Conservation (phyloP, 35 echinoderm and acorn worm genomes). For the Heliocidaris tuberculata region DNA sequence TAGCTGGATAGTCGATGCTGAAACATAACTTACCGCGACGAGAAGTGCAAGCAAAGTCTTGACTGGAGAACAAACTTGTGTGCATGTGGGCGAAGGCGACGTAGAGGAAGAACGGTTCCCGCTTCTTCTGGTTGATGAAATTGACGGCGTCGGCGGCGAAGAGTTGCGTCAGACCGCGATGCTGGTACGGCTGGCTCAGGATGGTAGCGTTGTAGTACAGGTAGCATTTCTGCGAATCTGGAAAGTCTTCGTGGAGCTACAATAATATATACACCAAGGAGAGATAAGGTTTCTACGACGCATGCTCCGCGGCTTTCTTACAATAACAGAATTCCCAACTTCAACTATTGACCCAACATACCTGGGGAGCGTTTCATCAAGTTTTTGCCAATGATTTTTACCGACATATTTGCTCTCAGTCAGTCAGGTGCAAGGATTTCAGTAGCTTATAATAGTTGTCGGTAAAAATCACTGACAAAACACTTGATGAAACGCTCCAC, state of each 20-base stretch:
- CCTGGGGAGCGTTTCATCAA: too few relatives aligned
- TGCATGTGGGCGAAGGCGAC: constrained; percentile 62
- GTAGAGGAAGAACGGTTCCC: constrained; percentile 74
- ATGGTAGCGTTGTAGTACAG: constrained; percentile 29
- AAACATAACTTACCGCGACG: constrained; percentile 54
- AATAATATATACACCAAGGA: background rate
- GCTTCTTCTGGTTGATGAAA: constrained; percentile 57
- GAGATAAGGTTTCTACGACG: background rate
- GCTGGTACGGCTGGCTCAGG: constrained; percentile 48
- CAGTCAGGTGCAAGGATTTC: too few relatives aligned
- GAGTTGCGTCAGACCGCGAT: constrained; percentile 52
- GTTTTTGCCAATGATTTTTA: too few relatives aligned
- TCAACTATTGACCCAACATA: background rate
- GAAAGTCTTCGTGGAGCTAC: constrained; percentile 35
- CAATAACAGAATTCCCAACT: background rate
- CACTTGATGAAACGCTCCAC: too few relatives aligned
- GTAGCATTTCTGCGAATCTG: background rate
- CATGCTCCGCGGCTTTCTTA: background rate
- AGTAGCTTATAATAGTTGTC: too few relatives aligned
- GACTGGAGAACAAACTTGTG: constrained; percentile 49
- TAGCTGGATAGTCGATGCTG: too few relatives aligned
- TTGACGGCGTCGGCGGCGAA: constrained; percentile 51
- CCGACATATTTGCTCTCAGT: too few relatives aligned
- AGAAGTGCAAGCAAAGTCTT: constrained; percentile 56
- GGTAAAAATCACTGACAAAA: too few relatives aligned